Evolutionary conservation across 2,888 invertebrate species (phyloP), one percentile per base, ranked within the genome.

Genomic region (Plagodis pulveraria): DNA sequence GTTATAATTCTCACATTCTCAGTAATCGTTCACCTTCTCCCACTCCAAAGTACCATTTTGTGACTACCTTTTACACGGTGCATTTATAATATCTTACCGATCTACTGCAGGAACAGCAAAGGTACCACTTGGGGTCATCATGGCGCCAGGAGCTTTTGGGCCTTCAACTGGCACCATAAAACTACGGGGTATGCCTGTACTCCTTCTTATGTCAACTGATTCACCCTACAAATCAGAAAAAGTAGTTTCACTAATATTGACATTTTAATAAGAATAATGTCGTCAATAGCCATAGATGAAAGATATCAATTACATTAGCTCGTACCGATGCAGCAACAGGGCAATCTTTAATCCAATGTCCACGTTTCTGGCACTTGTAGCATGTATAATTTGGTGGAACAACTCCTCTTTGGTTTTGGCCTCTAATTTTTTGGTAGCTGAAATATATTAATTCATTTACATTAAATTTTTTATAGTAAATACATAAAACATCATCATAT

Each of bases 301-400:
- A 5, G n/a, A 6, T 44, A 9, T 32, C 32, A 0, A 8, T 33
- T 5, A 44, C 32, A 44, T 32, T 33, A 0, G 38, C 9, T 33
- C 54, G n/a, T 54, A 91, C 91, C 58, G 83, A 80, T 67, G 93
- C 91, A 50, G 94, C 95, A 65, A 95, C 88, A 7, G 98, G 98
- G 84, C 99, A 99, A 86, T 98, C 97, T 86, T 97, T 98, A 70
- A 99, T 99, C 98, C 98, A 99, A 89, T 99, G 99, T 0, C 99
- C 99, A 61, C 96, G 95, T 84, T 98, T 96, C 76, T 97, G 96
- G 89, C 99, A 99, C 86, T 97, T 97, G 82, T 96, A 97, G 87
- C 99, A 99, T 50, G 96, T 94, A 88, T 99, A 99, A 79, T 95
- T 96, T n/a, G 96, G 87, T 55, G 99, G 99, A 32, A 99, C 98